A percentile compares a stretch with the other conserved stretches of the same genome.
These are phyloP conservation scores for Monopterus albus DNA, from an alignment of 2,113 vertebrate species.

Conservation along the genomic window DNA sequence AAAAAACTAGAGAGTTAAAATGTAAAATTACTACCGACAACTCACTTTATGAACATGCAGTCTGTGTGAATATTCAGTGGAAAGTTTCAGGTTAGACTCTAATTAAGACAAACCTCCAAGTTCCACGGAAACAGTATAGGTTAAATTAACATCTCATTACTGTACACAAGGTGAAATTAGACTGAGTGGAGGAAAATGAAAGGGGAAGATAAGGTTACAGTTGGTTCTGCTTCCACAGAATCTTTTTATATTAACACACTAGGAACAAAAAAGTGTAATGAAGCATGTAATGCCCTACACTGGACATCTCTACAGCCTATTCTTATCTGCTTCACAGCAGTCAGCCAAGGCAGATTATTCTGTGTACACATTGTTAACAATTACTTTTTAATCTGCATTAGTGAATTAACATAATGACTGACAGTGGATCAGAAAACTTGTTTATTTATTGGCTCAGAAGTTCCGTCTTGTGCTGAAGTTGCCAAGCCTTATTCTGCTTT, in stretches of 20 bases:
- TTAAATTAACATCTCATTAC: slow-evolving; percentile 41
- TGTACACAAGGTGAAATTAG: slow-evolving; percentile 36
- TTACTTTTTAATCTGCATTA: slow-evolving; percentile 84
- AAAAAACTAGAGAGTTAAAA: too few relatives aligned
- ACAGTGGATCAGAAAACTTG: slow-evolving; percentile 75
- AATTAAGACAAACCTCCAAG: slow-evolving; percentile 13
- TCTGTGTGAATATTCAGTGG: neutral
- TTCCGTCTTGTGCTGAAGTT: slow-evolving; percentile 61
- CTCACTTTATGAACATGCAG: too few relatives aligned
- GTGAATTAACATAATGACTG: slow-evolving; percentile 83
- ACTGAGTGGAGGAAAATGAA: slow-evolving; percentile 41
- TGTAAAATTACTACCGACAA: too few relatives aligned
- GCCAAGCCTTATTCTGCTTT: slow-evolving; percentile 45
- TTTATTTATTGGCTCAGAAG: slow-evolving; percentile 80
- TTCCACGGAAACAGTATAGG: slow-evolving; percentile 6
- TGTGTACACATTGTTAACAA: slow-evolving; percentile 81
- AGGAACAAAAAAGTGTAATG: slow-evolving; percentile 71
- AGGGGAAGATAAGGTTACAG: slow-evolving; percentile 51
- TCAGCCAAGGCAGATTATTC: slow-evolving; percentile 78
- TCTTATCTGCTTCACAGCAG: slow-evolving; percentile 75
- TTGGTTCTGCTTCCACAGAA: slow-evolving; percentile 35
- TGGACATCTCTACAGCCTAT: slow-evolving; percentile 70
- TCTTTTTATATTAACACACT: slow-evolving; percentile 55
- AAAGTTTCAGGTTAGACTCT: slow-evolving; percentile 2
- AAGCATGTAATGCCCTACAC: slow-evolving; percentile 71